phyloP scores from a whole-genome alignment of 1,140 invertebrate genomes.

The Bombyx mori region ASM3026992v2 NC_085117.1:3424501-3425000 shows the following conservation, averaged over 20 bases:
- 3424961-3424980: conserved; percentile 32
- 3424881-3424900: conserved; percentile 27
- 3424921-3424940: conserved; percentile 23
- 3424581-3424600: conserved; percentile 37
- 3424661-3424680: conserved; percentile 65
- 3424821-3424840: conserved; percentile 56
- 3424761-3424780: conserved; percentile 69
- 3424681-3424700: conserved; percentile 55
- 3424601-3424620: conserved; percentile 39
- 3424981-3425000: conserved; percentile 2
- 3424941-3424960: conserved; percentile 47
- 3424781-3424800: conserved; percentile 67
- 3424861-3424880: conserved; percentile 30
- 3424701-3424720: conserved; percentile 36
- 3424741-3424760: conserved; percentile 46
- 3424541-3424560: conserved; percentile 73
- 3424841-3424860: conserved; percentile 59
- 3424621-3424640: conserved; percentile 68
- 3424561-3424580: conserved; percentile 64
- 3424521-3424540: conserved; percentile 72
- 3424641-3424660: conserved; percentile 56
- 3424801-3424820: conserved; percentile 56
- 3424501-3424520: conserved; percentile 74
- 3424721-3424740: conserved; percentile 20
- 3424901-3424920: conserved; percentile 26